Conservation (phyloP, 1,140 invertebrate species). For the Cydia fagiglandana region DNA sequence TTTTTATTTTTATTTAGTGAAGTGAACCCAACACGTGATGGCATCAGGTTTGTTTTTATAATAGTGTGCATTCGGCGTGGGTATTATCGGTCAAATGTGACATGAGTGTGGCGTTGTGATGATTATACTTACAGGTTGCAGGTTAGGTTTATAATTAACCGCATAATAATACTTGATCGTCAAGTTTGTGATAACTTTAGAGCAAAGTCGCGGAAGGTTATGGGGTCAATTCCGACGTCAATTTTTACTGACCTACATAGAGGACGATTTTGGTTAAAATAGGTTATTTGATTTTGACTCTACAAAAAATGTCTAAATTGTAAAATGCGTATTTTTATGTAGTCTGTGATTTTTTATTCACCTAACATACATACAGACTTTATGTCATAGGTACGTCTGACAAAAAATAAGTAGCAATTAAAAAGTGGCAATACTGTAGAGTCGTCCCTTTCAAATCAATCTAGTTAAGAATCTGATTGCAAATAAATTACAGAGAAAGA, state of each 20-base stretch:
- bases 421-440: too few relatives aligned
- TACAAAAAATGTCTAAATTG: background rate
- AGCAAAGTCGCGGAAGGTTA: constrained; percentile 4
- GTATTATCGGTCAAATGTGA: constrained; percentile 11
- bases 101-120: background rate
- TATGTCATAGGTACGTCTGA: too few relatives aligned
- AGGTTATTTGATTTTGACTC: background rate
- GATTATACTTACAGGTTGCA: background rate
- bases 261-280: background rate
- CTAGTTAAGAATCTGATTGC: too few relatives aligned
- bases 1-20: constrained; percentile 32
- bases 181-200: background rate
- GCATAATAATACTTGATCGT: background rate
- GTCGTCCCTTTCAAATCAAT: too few relatives aligned
- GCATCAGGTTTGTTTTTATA: constrained; percentile 30
- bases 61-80: constrained; percentile 31
- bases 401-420: too few relatives aligned
- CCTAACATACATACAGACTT: too few relatives aligned
- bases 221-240: background rate
- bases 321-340: background rate
- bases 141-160: background rate
- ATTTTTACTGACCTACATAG: constrained; percentile 6
- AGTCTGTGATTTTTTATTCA: background rate
- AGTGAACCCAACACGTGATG: constrained; percentile 31
- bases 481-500: too few relatives aligned